Evolutionary conservation across 1,140 invertebrate species (phyloP).

Genomic region (Hormaphis cornu): DNA sequence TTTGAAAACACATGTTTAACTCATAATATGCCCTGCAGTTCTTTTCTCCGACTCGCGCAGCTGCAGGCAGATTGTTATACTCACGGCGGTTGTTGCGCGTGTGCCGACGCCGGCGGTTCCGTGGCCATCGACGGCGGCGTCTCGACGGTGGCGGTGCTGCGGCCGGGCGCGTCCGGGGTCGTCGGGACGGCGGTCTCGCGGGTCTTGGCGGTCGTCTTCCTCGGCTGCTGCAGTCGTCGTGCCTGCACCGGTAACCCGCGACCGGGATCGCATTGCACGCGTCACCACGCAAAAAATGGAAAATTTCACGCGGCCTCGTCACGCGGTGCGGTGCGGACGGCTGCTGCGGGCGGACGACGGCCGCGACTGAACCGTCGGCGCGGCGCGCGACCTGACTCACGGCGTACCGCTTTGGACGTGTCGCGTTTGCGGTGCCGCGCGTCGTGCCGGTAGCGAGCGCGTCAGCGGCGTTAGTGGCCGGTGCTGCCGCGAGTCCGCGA

Average conservation of each 20-base stretch:
- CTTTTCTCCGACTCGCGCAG: too few species aligned
- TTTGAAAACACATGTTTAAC: too few species aligned
- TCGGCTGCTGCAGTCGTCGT: neutral
- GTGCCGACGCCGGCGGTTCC: neutral
- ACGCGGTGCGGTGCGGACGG: too few species aligned
- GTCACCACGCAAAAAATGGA: neutral
- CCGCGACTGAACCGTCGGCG: conserved; percentile 6
- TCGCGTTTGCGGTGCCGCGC: neutral
- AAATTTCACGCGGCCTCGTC: neutral
- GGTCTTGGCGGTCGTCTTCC: neutral
- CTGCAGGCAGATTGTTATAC: too few species aligned
- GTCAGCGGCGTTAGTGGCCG: too few species aligned
- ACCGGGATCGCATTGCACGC: conserved; percentile 31
- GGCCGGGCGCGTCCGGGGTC: too few species aligned
- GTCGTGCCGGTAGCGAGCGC: neutral
- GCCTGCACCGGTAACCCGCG: neutral
- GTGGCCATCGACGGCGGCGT: neutral
- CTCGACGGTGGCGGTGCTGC: neutral
- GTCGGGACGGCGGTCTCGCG: too few species aligned
- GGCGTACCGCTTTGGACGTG: neutral
- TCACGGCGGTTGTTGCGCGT: too few species aligned
- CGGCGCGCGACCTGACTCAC: conserved; percentile 24
- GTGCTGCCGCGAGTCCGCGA: neutral
- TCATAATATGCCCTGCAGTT: too few species aligned
- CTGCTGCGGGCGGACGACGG: neutral